Base-by-base conservation (phyloP, 2,888 invertebrate species). In the Xestia ashworthii region DNA sequence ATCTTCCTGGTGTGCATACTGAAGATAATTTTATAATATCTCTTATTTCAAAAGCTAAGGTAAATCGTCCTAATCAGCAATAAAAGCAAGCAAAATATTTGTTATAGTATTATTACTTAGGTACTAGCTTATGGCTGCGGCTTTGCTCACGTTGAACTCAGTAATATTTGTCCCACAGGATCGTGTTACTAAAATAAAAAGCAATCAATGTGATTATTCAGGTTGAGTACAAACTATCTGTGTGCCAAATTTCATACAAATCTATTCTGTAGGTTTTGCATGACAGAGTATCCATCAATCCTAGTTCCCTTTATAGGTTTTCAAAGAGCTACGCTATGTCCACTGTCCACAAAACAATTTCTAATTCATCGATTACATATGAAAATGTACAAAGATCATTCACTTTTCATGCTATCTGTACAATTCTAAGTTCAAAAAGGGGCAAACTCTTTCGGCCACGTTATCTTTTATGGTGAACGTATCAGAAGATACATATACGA, bases 401-500 rank as follows among this genome's bases (percentile, higher is more conserved):
- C 58, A 62, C 14, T 64, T 76, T 81, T 71, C 65, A 81, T 81
- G 62, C 44, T 58, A 67, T 64, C 38, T 76, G 64, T 81, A 71
- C 60, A 64, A 72, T 67, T 3, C 3, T 50, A 58, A 73, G 80
- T 79, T 82, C 72, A 73, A 72, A 75, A 32, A 38, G 46, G 55
- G 69, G 46, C 44, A 62, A 80, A 75, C 70, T 80, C 41, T 44
- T 70, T 25, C 48, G 58, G 46, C 53, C 48, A 62, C 75, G 55
- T 83, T 82, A 82, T 83, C 83, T 83, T 83, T 75, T 75, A 82
- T 83, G 66, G 80, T 32, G 66, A 75, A 75, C 62, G 41, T 58
- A 72, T 62, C 58, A 55, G 14, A 22, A 65, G 71, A n/a, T 66
- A 44, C n/a, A n/a, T 65, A 22, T 32, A 32, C n/a, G n/a, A n/a